A percentile compares a stretch with the other conserved stretches of the same genome.
These are phyloP conservation scores for Amphiura filiformis DNA, from an alignment of 35 echinoderm and acorn worm species.

Conservation along the genomic window DNA sequence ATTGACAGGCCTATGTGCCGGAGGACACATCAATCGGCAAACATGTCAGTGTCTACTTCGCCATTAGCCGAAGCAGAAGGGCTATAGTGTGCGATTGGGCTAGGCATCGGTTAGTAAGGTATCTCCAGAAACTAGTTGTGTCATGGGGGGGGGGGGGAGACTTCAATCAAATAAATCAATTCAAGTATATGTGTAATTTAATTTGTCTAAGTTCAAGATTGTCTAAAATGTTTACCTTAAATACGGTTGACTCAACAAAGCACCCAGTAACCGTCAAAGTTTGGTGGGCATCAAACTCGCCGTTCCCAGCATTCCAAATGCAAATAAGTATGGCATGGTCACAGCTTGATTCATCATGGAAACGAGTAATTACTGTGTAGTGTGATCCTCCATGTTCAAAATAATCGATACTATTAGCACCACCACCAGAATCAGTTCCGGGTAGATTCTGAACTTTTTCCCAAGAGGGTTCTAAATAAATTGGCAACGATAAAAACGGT, in stretches of 20 bases:
- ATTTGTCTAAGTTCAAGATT: too few relatives aligned
- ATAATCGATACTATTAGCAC: not conserved
- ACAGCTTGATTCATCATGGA: not conserved
- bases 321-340: not conserved
- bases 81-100: not conserved
- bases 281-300: not conserved
- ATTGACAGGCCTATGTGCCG: too few relatives aligned
- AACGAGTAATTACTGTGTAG: not conserved
- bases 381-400: not conserved
- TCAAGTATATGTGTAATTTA: too few relatives aligned
- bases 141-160: too few relatives aligned
- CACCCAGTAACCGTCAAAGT: not conserved
- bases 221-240: not conserved
- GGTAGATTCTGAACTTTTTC: not conserved
- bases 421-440: not conserved
- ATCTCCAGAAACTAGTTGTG: not conserved
- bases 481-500: not conserved
- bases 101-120: not conserved
- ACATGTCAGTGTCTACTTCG: not conserved
- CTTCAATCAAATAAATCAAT: too few relatives aligned
- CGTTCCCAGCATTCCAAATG: not conserved
- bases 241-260: not conserved
- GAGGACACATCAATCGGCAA: too few relatives aligned
- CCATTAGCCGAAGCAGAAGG: not conserved
- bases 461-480: not conserved